Evolutionary conservation across 2,888 invertebrate species (phyloP).

Genomic region (Melieria omissa): DNA sequence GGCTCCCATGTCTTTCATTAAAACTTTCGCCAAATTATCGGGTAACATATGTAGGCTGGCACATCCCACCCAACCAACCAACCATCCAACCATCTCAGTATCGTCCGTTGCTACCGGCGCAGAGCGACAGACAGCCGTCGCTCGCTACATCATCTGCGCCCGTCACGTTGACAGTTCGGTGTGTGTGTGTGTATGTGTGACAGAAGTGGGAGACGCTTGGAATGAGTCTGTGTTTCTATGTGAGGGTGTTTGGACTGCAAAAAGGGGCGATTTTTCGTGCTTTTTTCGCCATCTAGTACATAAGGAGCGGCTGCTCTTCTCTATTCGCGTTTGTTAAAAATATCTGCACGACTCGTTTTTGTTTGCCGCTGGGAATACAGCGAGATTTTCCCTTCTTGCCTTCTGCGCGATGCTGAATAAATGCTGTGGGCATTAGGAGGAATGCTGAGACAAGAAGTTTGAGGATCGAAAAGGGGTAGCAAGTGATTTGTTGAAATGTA

Average conservation of each 20-base stretch:
- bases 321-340: neutral
- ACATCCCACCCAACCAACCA: slow-evolving; percentile 33
- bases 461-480: neutral
- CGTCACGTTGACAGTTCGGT: slow-evolving; percentile 16
- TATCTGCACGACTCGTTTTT: neutral
- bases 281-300: neutral
- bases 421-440: too few species aligned
- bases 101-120: too few species aligned
- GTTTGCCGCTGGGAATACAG: neutral
- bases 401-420: neutral
- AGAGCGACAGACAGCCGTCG: neutral
- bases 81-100: slow-evolving; percentile 7
- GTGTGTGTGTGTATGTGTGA: neutral
- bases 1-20: slow-evolving; percentile 67
- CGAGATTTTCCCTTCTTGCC: neutral
- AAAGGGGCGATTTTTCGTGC: neutral
- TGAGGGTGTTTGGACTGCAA: neutral
- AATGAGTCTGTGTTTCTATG: slow-evolving; percentile 23
- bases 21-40: slow-evolving; percentile 67
- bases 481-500: slow-evolving; percentile 2
- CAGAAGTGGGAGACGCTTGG: neutral
- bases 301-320: neutral
- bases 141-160: slow-evolving; percentile 24
- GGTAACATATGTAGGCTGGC: slow-evolving; percentile 66
- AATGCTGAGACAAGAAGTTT: too few species aligned